Evolutionary conservation across 2,888 invertebrate species (phyloP).

Genomic region (Acleris holmiana): DNA sequence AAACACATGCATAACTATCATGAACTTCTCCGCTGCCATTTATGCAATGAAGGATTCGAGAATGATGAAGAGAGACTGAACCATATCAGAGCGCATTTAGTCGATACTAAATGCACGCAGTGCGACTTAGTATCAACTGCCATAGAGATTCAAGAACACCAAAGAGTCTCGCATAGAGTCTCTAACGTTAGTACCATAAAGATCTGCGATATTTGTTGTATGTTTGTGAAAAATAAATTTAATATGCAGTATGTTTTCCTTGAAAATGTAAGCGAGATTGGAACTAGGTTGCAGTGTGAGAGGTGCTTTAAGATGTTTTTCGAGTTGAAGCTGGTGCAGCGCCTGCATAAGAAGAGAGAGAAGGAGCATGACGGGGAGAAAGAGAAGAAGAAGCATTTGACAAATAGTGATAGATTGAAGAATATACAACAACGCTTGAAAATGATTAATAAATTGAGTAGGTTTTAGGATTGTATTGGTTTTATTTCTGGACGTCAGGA

Average conservation of each 20-base stretch:
- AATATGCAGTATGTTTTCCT: slow-evolving; percentile 43
- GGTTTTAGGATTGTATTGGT: slow-evolving; percentile 44
- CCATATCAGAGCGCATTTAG: background rate
- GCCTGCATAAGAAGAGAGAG: slow-evolving; percentile 1
- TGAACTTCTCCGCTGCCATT: slow-evolving; percentile 17
- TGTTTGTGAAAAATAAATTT: slow-evolving; percentile 46
- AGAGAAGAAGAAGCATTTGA: slow-evolving; percentile 33
- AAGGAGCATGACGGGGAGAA: slow-evolving; percentile 3
- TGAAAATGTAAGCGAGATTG: slow-evolving; percentile 41
- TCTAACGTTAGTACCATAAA: background rate
- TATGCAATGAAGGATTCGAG: slow-evolving; percentile 29
- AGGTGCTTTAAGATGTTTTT: slow-evolving; percentile 48
- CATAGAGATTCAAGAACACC: slow-evolving; percentile 21
- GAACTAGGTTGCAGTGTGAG: slow-evolving; percentile 44
- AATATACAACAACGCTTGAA: slow-evolving; percentile 54
- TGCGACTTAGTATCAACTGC: slow-evolving; percentile 34
- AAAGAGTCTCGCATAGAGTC: slow-evolving; percentile 3
- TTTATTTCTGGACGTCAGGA: slow-evolving; percentile 23
- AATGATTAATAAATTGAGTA: slow-evolving; percentile 47
- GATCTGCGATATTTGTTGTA: slow-evolving; percentile 51
- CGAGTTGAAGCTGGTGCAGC: slow-evolving; percentile 48
- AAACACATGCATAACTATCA: slow-evolving; percentile 43
- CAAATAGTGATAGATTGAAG: slow-evolving; percentile 52
- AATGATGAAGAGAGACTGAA: slow-evolving; percentile 8
- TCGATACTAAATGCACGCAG: slow-evolving; percentile 25